A percentile compares a stretch with the other conserved stretches of the same genome.
phyloP scores from a whole-genome alignment of 2,888 invertebrate species.

The Xylota sylvarum region DNA sequence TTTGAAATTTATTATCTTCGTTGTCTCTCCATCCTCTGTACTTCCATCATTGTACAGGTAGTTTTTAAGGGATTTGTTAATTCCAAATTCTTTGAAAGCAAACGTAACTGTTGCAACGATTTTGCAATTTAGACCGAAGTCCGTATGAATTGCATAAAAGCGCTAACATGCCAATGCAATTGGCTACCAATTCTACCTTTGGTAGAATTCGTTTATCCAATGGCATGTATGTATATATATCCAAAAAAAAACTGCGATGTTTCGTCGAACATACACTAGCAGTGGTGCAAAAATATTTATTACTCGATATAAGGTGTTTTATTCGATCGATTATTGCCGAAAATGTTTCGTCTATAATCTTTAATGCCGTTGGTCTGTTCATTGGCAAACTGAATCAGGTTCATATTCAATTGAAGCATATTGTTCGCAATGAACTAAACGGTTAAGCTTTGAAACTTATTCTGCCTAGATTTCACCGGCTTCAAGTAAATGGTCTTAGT shows the following conservation, averaged over 20 bases:
- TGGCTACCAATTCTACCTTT: too few species aligned
- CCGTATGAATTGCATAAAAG: constrained; percentile 50
- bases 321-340: too few species aligned
- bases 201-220: too few species aligned
- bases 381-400: neutral
- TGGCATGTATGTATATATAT: constrained; percentile 7
- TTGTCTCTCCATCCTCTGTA: neutral
- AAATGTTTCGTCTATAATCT: too few species aligned
- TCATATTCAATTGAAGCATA: neutral
- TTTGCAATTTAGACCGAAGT: constrained; percentile 28
- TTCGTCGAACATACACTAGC: too few species aligned
- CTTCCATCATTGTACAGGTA: too few species aligned
- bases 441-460: constrained; percentile 9
- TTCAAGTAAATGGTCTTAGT: too few species aligned
- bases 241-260: too few species aligned
- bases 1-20: neutral
- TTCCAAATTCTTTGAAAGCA: constrained; percentile 48
- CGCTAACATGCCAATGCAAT: constrained; percentile 34
- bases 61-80: constrained; percentile 17
- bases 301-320: neutral
- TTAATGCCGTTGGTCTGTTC: too few species aligned
- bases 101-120: constrained; percentile 30
- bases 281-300: neutral
- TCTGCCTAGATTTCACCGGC: too few species aligned
- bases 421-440: constrained; percentile 4